Conservation (phyloP, 23 tunicate genomes). For the Ascidia mentula region DNA sequence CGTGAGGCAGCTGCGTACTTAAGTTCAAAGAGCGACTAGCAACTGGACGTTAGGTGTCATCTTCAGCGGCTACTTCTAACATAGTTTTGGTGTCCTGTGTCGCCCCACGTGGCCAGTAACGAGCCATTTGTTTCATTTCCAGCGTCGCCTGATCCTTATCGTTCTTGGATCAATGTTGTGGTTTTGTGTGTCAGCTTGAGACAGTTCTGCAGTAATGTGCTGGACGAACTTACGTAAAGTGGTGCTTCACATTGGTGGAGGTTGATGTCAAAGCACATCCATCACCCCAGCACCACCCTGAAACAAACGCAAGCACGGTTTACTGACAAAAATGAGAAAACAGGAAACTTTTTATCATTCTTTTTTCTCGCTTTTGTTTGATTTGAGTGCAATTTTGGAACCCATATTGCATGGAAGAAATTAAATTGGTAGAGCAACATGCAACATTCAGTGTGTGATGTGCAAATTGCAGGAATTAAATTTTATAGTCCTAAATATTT, state of each 20-base stretch:
- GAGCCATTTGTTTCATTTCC: neutral
- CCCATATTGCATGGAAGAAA: no score
- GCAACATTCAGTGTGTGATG: no score
- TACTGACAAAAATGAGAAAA: no score
- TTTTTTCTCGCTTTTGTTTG: no score
- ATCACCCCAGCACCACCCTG: neutral
- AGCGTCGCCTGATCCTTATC: neutral
- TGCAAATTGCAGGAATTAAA: no score
- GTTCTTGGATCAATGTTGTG: constrained; percentile 7
- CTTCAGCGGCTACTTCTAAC: constrained; percentile 7
- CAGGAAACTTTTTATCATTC: no score
- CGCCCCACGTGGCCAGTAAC: constrained; percentile 11
- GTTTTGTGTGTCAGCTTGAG: neutral
- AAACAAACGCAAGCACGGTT: no score
- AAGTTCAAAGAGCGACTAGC: neutral
- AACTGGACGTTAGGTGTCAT: neutral
- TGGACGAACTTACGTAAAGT: neutral
- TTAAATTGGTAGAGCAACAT: no score
- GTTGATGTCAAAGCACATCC: neutral
- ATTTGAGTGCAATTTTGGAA: no score
- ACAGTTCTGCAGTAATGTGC: neutral
- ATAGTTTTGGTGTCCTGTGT: constrained; percentile 10
- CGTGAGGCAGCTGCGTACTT: constrained; percentile 1
- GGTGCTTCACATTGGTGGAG: neutral
- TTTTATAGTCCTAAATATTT: no score